A percentile compares a stretch with the other conserved stretches of the same genome.
phyloP scores from a whole-genome alignment of 2,888 invertebrate species.

The Lasioglossum marginatum region DNA sequence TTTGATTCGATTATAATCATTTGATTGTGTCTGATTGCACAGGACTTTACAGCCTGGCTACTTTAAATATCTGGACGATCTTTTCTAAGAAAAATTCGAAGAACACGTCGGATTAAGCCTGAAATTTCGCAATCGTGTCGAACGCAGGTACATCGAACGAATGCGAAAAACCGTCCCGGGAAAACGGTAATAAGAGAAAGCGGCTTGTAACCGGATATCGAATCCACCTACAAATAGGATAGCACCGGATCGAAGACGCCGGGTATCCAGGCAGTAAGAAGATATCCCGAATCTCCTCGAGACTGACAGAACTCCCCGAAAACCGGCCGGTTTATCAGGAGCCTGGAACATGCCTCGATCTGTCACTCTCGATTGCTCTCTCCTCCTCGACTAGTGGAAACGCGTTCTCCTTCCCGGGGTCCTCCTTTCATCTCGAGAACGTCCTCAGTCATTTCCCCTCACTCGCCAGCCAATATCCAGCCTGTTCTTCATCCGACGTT shows the following conservation, averaged over 20 bases:
- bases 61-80: background rate
- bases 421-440: background rate
- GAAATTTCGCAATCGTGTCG: background rate
- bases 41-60: too few species aligned
- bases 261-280: background rate
- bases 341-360: background rate
- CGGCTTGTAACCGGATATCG: background rate
- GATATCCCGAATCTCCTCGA: background rate
- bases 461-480: conserved; percentile 16
- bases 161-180: background rate
- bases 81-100: background rate
- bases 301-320: background rate
- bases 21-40: too few species aligned
- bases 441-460: conserved; percentile 3
- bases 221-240: background rate
- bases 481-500: conserved; percentile 17
- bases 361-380: conserved; percentile 31
- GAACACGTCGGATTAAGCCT: background rate
- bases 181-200: background rate
- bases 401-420: background rate
- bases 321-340: conserved; percentile 24
- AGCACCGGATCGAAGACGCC: background rate
- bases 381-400: background rate
- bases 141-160: background rate
- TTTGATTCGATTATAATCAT: too few species aligned